Base-by-base conservation (phyloP, 2,888 invertebrate genomes). In the Glyphotaelius pellucidus region DNA sequence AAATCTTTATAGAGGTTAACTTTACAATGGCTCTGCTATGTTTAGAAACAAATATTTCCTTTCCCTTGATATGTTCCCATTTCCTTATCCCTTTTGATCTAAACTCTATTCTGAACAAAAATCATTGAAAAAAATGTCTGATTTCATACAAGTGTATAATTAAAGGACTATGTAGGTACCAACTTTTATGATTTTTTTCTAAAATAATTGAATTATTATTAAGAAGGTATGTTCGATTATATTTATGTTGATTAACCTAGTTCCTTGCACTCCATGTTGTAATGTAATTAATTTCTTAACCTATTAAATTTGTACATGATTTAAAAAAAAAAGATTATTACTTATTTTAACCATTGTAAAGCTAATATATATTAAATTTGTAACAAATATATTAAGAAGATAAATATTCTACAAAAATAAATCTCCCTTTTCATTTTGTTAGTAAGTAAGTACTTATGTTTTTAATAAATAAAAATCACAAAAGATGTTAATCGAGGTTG, bases 211-310 rank as follows among this genome's bases (percentile, higher is more conserved):
- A 52, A 67, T 19, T 67, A 67, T 67, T 67, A 25, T 25, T 25
- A 67, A n/a, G 25, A 67, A 67, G 67, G 52, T 52, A 7, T 19
- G 3, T n/a, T 25, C 25, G 3, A n/a, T n/a, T 25, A 25, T 67
- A 25, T 67, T n/a, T 67, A 67, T 67, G 67, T 67, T 67, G 25
- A 67, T 67, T n/a, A 67, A 67, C 19, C 19, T 47, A 86, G 86
- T 86, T 42, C 86, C 86, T 86, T 47, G 86, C 86, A 86, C 86
- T 86, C 86, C 86, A 86, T 86, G 35, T 86, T 35, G 25, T 86
- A 52, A 47, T 86, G 42, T n/a, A 67, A 15, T 47, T n/a, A 83
- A 83, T 83, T 35, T 32, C 83, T 83, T 83, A 83, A 83, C 25
- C 25, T 83, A 25, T 19, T 83, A 83, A 83, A 38, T 35, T 25